Evolutionary conservation across 35 echinoderm and acorn worm species (phyloP).

Genomic region (Eucidaris tribuloides): DNA sequence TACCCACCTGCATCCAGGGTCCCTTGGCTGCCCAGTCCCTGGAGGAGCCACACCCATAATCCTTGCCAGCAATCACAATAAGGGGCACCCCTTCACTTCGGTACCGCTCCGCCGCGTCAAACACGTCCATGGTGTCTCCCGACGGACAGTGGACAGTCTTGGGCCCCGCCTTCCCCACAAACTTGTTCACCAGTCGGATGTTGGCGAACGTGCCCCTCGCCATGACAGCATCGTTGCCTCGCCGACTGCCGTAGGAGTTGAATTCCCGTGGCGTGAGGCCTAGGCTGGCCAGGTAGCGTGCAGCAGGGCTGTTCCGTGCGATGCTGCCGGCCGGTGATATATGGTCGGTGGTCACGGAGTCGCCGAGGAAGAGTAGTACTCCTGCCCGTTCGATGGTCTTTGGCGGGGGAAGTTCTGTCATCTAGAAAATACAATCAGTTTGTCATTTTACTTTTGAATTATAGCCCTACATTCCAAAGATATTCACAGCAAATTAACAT

Average conservation of each 20-base stretch:
- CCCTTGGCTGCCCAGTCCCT: slow-evolving; percentile 99
- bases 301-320: slow-evolving; percentile 89
- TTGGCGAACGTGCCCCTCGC: slow-evolving; percentile 98
- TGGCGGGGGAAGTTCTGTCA: slow-evolving; percentile 62
- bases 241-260: slow-evolving; percentile 98
- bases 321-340: slow-evolving; percentile 99
- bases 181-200: slow-evolving; percentile 92
- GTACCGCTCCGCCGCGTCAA: slow-evolving; percentile 86
- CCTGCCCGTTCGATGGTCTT: slow-evolving; percentile 53
- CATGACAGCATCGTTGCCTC: slow-evolving; percentile 98
- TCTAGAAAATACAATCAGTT: slow-evolving; percentile 31
- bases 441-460: no score
- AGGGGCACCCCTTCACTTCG: slow-evolving; percentile 30
- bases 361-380: slow-evolving; percentile 71
- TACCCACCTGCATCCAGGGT: slow-evolving; percentile 88
- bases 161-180: slow-evolving; percentile 90
- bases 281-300: slow-evolving; percentile 69
- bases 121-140: slow-evolving; percentile 83
- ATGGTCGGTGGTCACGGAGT: slow-evolving; percentile 98
- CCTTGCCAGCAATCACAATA: slow-evolving; percentile 84
- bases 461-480: no score
- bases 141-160: slow-evolving; percentile 88
- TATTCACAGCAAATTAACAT: no score
- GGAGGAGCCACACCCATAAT: slow-evolving; percentile 95
- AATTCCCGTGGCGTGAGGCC: slow-evolving; percentile 87